phyloP scores from a whole-genome alignment of 2,888 invertebrate genomes.

The Thecophora atra region DNA sequence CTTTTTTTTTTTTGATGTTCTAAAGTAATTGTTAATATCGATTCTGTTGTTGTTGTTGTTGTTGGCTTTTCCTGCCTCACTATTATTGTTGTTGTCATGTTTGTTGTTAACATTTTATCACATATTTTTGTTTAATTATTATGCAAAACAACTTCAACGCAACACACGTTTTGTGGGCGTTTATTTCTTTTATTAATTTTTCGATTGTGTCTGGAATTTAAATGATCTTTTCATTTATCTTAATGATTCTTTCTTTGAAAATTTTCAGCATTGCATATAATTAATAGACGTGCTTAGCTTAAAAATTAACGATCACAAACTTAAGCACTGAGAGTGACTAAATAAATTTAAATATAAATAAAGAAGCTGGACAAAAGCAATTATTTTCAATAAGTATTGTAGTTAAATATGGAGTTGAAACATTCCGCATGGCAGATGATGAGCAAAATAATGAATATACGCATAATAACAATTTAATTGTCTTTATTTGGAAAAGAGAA shows the following conservation, averaged over 20 bases:
- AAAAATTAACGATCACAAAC: no score
- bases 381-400: no score
- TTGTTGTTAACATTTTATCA: slow-evolving; percentile 22
- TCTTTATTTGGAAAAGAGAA: no score
- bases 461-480: no score
- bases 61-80: not conserved
- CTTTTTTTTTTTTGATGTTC: not conserved
- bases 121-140: slow-evolving; percentile 17
- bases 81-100: slow-evolving; percentile 3
- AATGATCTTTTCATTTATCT: not conserved
- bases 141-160: slow-evolving; percentile 8
- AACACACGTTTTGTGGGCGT: slow-evolving; percentile 10
- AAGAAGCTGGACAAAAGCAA: no score
- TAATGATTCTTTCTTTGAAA: not conserved
- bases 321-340: no score
- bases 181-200: slow-evolving; percentile 15
- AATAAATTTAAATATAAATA: no score
- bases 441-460: no score
- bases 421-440: no score
- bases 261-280: no score
- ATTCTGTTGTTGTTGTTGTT: not conserved
- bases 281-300: not conserved
- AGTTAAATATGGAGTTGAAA: no score
- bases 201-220: not conserved
- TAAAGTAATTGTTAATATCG: not conserved